Evolutionary conservation across 1,140 invertebrate species (phyloP).

Genomic region (Monomorium pharaonis): DNA sequence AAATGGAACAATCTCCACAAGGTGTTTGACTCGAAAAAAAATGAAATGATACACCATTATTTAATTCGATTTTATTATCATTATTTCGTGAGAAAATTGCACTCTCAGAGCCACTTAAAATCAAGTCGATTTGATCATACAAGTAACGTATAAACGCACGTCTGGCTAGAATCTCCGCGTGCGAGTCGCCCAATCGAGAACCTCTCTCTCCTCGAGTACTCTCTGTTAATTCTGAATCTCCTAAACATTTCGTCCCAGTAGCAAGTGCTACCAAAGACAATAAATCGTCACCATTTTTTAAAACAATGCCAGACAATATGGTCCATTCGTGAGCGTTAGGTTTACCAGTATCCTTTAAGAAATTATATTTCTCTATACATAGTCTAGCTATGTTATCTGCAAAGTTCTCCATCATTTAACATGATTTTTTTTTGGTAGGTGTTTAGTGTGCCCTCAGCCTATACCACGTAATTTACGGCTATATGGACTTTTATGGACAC

Average conservation of each 20-base stretch:
- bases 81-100: conserved; percentile 81
- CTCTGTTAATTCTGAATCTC: conserved; percentile 85
- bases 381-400: conserved; percentile 86
- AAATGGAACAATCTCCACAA: conserved; percentile 98
- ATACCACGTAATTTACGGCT: too few relatives aligned
- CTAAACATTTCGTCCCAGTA: conserved; percentile 96
- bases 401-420: conserved; percentile 77
- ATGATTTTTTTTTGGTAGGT: too few relatives aligned
- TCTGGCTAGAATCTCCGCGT: conserved; percentile 95
- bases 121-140: conserved; percentile 87
- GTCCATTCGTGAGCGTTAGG: conserved; percentile 93
- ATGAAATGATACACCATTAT: conserved; percentile 90
- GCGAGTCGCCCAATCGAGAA: conserved; percentile 93
- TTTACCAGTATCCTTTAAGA: conserved; percentile 92
- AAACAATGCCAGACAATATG: conserved; percentile 90
- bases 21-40: conserved; percentile 95
- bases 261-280: conserved; percentile 91
- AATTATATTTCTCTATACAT: conserved; percentile 87
- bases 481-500: too few relatives aligned
- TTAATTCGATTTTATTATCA: conserved; percentile 84
- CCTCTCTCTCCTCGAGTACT: conserved; percentile 88
- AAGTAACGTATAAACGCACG: conserved; percentile 93
- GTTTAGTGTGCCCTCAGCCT: too few relatives aligned
- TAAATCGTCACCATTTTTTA: conserved; percentile 82
- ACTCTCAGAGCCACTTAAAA: conserved; percentile 80